These are phyloP conservation scores for Ophion obscuratus DNA, from an alignment of 2,888 invertebrate genomes.

Conservation along the genomic window DNA sequence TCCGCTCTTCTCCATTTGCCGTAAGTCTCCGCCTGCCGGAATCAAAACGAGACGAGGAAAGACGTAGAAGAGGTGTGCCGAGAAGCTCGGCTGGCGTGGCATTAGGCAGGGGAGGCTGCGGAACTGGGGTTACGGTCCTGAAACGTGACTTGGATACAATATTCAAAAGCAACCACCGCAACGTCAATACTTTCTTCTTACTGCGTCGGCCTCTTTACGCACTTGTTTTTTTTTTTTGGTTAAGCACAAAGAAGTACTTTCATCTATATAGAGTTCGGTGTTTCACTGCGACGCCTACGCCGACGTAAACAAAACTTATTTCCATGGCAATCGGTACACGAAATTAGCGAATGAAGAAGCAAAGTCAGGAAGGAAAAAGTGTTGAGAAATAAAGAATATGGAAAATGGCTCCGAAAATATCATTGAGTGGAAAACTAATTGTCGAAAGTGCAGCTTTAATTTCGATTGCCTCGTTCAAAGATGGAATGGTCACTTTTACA, in stretches of 20 bases:
- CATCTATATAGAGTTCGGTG: too few species aligned
- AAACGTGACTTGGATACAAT: slow-evolving; percentile 83
- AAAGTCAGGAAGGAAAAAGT: not conserved
- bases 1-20: slow-evolving; percentile 2
- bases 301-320: too few species aligned
- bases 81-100: slow-evolving; percentile 49
- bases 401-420: too few species aligned
- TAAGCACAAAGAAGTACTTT: not conserved
- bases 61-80: slow-evolving; percentile 49
- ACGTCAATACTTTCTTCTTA: slow-evolving; percentile 80
- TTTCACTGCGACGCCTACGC: too few species aligned
- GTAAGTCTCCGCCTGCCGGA: slow-evolving; percentile 11
- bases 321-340: too few species aligned
- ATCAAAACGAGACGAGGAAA: slow-evolving; percentile 18
- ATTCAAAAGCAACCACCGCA: slow-evolving; percentile 78
- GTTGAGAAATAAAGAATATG: too few species aligned
- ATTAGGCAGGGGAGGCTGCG: slow-evolving; percentile 62
- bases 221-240: slow-evolving; percentile 2
- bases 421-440: too few species aligned
- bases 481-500: not conserved
- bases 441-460: too few species aligned
- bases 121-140: slow-evolving; percentile 78
- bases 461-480: not conserved
- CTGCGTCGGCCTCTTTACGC: slow-evolving; percentile 71
- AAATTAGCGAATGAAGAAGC: not conserved